Base-by-base conservation (phyloP, 1,140 invertebrate species). In the Solenopsis fugax region DNA sequence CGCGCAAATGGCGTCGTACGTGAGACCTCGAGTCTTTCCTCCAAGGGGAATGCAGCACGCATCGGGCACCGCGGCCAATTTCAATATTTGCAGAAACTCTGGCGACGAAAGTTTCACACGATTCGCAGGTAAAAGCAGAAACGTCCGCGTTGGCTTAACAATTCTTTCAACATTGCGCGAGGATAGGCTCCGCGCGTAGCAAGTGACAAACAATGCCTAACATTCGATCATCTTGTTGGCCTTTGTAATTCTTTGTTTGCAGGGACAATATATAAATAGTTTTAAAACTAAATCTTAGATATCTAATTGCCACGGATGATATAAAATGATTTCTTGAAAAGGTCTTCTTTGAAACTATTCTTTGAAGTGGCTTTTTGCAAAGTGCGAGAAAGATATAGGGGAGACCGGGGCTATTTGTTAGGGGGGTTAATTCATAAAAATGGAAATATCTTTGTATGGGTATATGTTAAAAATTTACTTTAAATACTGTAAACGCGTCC, bases 71-170 rank as follows among this genome's bases (percentile, higher is more conserved):
- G 75, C 86, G 73, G 85, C 90, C 89, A 92, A 91, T 92, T 91
- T 90, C 91, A 92, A 92, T 92, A 92, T 92, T 92, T 92, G 87
- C 91, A 85, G 88, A 91, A 88, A 91, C 91, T 89, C 88, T 58
- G 80, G 60, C 76, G 80, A 88, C 84, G 69, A 72, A 84, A 88
- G 87, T 78, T 77, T 88, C 88, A 87, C 87, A 87, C 85, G 89
- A 91, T 89, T 91, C 89, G 75, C 85, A 89, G 85, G 90, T 91
- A 89, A 91, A 91, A 91, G 89, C 86, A 87, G 86, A 86, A 90
- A 90, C 87, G 86, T 87, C 65, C 88, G 88, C 89, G 76, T 75
- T 90, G 88, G 67, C 85, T 90, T 90, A 90, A 87, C 88, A 89
- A 90, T 87, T 81, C 86, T 81, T 90, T 88, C 73, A 71, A 75